A percentile compares a stretch with the other conserved stretches of the same genome.
Conservation (phyloP, 35 echinoderm and acorn worm species). For the Strongylocentrotus purpuratus region DNA sequence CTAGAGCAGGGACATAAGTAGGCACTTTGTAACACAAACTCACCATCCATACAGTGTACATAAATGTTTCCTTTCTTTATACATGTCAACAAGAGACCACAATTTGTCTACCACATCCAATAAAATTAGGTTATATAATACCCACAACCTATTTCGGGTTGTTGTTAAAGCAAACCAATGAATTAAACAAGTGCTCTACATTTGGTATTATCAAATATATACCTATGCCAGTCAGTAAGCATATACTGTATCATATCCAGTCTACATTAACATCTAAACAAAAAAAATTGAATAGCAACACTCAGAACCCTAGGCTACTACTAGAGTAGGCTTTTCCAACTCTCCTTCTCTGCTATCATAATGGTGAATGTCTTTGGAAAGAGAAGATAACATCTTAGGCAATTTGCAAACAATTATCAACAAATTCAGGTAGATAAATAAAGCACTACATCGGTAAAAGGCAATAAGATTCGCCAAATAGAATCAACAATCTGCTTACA, state of each 20-base stretch:
- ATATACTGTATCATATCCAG: background rate
- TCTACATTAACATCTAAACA: background rate
- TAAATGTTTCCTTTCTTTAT: background rate
- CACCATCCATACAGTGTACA: background rate
- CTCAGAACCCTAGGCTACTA: background rate
- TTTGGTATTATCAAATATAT: background rate
- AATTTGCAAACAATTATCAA: constrained; percentile 1
- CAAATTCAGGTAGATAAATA: constrained; percentile 40
- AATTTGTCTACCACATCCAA: background rate
- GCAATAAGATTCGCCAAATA: constrained; percentile 18
- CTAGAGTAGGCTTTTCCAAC: background rate
- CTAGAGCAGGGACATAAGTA: background rate
- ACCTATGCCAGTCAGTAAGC: background rate
- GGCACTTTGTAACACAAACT: constrained; percentile 38
- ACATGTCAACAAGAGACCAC: background rate
- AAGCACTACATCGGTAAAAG: constrained; percentile 29
- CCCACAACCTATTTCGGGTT: background rate
- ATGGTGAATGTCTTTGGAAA: constrained; percentile 2
- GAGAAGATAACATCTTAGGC: constrained; percentile 19
- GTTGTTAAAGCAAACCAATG: background rate
- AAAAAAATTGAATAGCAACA: background rate
- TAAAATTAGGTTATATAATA: background rate
- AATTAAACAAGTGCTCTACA: background rate
- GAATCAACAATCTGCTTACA: background rate
- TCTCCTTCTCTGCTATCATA: background rate